Evolutionary conservation across 2,888 invertebrate genomes (phyloP).

Genomic region (Adineta ricciae): DNA sequence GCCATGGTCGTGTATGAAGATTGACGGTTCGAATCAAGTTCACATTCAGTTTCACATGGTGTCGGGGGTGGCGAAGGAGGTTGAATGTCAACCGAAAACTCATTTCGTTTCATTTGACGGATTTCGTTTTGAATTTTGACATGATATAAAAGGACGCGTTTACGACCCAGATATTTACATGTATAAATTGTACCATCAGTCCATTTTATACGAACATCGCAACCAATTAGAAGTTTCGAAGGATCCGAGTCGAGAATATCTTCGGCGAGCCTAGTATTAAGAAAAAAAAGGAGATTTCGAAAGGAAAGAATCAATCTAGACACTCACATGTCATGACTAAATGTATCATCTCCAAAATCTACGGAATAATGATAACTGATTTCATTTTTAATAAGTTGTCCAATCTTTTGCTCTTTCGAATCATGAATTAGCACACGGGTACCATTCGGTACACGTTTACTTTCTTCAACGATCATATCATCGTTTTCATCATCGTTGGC

Average conservation of each 20-base stretch:
- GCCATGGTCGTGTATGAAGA: neutral
- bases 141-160: slow-evolving; percentile 2
- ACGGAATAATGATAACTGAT: neutral
- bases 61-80: neutral
- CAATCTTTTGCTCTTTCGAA: neutral
- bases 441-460: neutral
- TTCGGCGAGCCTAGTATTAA: too few relatives aligned
- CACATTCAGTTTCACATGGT: neutral
- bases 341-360: neutral
- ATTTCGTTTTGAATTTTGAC: neutral
- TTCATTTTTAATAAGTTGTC: neutral
- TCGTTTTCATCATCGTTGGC: neutral
- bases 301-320: too few relatives aligned
- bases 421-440: neutral
- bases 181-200: neutral
- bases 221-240: neutral
- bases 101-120: neutral
- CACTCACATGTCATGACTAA: neutral
- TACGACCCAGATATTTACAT: neutral
- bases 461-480: neutral
- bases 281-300: too few relatives aligned
- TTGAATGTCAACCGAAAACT: neutral
- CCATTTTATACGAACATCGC: neutral
- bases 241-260: neutral
- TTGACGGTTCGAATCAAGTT: neutral